These are phyloP conservation scores for Psophia crepitans DNA, from an alignment of 2,113 vertebrate genomes.

Conservation along the genomic window DNA sequence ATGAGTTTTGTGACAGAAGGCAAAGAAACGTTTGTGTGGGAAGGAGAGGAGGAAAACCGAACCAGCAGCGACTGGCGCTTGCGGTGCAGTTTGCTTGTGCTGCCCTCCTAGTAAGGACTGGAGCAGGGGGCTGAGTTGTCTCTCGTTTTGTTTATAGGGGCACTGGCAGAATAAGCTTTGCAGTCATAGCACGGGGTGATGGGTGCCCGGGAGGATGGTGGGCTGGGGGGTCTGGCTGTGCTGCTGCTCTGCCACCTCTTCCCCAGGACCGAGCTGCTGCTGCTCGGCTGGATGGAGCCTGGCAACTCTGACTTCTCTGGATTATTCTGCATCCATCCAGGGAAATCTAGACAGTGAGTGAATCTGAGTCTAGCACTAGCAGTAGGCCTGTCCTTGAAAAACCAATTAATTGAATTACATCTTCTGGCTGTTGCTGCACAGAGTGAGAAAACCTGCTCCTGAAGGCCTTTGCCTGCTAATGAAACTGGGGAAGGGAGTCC, in stretches of 20 bases:
- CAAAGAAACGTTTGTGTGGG: background rate
- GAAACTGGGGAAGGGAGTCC: background rate
- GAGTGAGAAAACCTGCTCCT: background rate
- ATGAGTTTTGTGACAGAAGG: no score
- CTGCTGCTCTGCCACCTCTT: background rate
- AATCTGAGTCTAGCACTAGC: fast-evolving
- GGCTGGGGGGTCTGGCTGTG: background rate
- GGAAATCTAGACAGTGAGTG: background rate
- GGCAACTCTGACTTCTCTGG: background rate
- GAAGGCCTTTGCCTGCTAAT: fast-evolving
- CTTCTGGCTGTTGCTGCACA: background rate
- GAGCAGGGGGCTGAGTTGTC: background rate
- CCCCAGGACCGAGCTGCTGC: background rate
- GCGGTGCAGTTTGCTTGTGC: background rate
- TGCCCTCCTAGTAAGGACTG: background rate
- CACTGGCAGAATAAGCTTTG: background rate
- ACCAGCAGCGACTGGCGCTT: background rate
- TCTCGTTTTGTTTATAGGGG: fast-evolving
- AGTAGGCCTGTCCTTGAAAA: background rate
- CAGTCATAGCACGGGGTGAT: background rate
- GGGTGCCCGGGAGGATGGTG: background rate
- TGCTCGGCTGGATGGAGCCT: background rate
- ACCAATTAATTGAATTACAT: fast-evolving
- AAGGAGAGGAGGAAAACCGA: background rate
- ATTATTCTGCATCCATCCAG: background rate